Base-by-base conservation (phyloP, 2,113 vertebrate genomes). In the Peromyscus leucopus region DNA sequence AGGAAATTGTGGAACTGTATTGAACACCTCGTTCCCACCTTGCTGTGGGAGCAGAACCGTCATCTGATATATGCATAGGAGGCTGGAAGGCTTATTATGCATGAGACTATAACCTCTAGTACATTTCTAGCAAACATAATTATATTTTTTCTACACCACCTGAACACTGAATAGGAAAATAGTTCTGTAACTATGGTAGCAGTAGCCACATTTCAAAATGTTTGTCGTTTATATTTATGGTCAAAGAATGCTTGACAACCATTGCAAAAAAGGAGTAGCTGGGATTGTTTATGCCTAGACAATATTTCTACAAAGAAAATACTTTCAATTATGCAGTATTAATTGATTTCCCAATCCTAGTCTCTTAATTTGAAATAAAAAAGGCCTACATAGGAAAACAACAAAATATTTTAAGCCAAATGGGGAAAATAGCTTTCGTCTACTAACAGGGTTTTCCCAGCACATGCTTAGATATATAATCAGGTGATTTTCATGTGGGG, bases 141-240 rank as follows among this genome's bases (percentile, higher is more conserved):
- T 97, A 96, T 65, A 95, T 96, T 97, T 97, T 96, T 97, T 97
- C 95, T 96, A 97, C 96, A 96, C 89, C 86, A 96, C 94, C 97
- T 96, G 95, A 98, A 96, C 65, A 91, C 91, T 97, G 95, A 96
- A 93, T 96, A 98, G 89, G 95, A 97, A 98, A 98, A 97, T 87
- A 75, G 79, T 94, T 94, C 90, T 96, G 96, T 97, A 98, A 97
- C 97, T 97, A 97, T 98, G 97, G 97, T 94, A 97, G 94, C 96
- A 96, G 91, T 91, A 97, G 48, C 94, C 75, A 97, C 82, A 96
- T 95, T 98, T 97, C 95, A 98, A 95, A 97, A 96, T 96, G 94
- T 95, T 97, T 97, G 89, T 97, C 96, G 96, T 97, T 97, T 97
- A 93, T 93, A 97, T 98, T 96, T 98, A 93, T 95, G 94, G 78